phyloP scores from a whole-genome alignment of 2,113 vertebrate species.

The Machaerirhynchus nigripectus region DNA sequence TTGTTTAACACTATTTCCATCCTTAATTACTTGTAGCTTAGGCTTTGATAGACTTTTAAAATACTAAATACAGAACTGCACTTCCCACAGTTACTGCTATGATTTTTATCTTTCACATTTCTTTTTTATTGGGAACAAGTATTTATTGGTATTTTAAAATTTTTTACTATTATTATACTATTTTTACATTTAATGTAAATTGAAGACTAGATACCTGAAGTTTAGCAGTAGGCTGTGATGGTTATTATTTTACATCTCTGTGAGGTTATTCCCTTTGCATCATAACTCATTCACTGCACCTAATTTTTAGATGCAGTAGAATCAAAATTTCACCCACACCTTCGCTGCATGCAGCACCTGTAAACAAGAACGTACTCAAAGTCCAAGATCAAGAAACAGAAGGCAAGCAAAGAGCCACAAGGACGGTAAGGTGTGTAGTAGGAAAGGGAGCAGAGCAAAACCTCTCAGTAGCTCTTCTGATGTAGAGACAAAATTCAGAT shows the following conservation, averaged over 20 bases:
- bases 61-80: neutral
- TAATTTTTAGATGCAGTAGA: neutral
- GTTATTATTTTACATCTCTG: neutral
- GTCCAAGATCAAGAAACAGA: neutral
- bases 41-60: neutral
- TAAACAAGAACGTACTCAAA: neutral
- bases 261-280: neutral
- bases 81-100: neutral
- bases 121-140: neutral
- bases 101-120: neutral
- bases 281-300: neutral
- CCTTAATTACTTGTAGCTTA: neutral
- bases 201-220: neutral
- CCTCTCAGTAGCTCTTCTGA: neutral
- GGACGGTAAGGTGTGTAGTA: neutral
- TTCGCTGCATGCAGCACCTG: neutral
- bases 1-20: neutral
- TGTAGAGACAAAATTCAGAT: neutral
- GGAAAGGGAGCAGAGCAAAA: neutral
- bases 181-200: neutral
- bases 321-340: neutral
- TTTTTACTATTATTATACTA: neutral
- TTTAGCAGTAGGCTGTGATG: neutral
- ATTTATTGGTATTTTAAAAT: neutral
- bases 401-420: neutral